Conservation (phyloP, 2,797 vertebrate species). For the Lophius americanus region DNA sequence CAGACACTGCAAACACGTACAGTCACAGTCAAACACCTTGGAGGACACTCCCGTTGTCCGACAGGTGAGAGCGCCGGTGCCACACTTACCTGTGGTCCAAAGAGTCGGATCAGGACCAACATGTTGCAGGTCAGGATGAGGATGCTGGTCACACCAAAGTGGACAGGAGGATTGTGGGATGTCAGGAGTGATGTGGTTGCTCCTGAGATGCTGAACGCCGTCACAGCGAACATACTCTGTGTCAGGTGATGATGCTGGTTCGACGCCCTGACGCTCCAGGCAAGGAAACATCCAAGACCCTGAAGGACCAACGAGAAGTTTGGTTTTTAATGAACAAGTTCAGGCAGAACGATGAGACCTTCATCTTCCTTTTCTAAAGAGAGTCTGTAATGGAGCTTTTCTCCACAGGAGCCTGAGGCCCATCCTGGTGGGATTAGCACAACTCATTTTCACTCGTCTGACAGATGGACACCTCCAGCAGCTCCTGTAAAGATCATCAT, state of each 20-base stretch:
- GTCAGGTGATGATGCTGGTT: slow-evolving; percentile 82
- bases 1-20: background rate
- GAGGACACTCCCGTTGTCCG: background rate
- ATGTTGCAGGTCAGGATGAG: slow-evolving; percentile 89
- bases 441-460: too few relatives aligned
- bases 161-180: slow-evolving; percentile 87
- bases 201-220: slow-evolving; percentile 86
- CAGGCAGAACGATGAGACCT: too few relatives aligned
- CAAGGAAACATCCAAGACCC: slow-evolving; percentile 90
- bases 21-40: background rate
- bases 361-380: too few relatives aligned
- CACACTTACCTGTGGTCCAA: slow-evolving; percentile 86
- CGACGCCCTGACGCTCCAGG: slow-evolving; percentile 86
- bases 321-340: too few relatives aligned
- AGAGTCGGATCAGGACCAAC: slow-evolving; percentile 85
- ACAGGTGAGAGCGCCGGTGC: background rate
- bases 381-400: too few relatives aligned
- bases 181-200: slow-evolving; percentile 84
- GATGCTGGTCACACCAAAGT: slow-evolving; percentile 87
- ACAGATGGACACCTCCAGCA: too few relatives aligned
- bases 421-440: too few relatives aligned
- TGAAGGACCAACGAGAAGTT: slow-evolving; percentile 56
- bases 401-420: too few relatives aligned
- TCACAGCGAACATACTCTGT: slow-evolving; percentile 85
- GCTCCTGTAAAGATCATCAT: too few relatives aligned